These are phyloP conservation scores for Sycophaga agraensis DNA, from an alignment of 1,140 invertebrate genomes.

Conservation along the genomic window DNA sequence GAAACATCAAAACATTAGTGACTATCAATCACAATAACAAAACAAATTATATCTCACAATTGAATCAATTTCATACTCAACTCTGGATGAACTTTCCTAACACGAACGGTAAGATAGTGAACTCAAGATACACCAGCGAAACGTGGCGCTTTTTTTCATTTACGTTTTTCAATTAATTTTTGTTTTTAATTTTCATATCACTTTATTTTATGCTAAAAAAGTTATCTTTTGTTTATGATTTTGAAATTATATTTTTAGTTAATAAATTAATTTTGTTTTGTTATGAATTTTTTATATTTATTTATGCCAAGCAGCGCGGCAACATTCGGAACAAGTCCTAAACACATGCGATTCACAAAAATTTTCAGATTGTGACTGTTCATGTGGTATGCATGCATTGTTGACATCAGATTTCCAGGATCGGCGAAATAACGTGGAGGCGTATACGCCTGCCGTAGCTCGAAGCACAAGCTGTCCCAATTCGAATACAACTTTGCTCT, in stretches of 20 bases:
- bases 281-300: slow-evolving; percentile 15
- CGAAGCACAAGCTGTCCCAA: slow-evolving; percentile 59
- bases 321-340: slow-evolving; percentile 20
- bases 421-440: slow-evolving; percentile 49
- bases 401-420: slow-evolving; percentile 67
- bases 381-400: slow-evolving; percentile 58
- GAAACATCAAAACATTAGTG: neutral
- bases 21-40: slow-evolving; percentile 20
- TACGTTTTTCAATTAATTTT: slow-evolving; percentile 24
- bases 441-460: slow-evolving; percentile 49
- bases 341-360: slow-evolving; percentile 43
- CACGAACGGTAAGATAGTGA: slow-evolving; percentile 3
- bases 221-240: neutral
- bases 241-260: slow-evolving; percentile 7
- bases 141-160: slow-evolving; percentile 20
- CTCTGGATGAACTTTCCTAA: slow-evolving; percentile 10
- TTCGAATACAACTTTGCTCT: slow-evolving; percentile 63
- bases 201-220: slow-evolving; percentile 20
- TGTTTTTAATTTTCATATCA: slow-evolving; percentile 18
- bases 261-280: slow-evolving; percentile 32
- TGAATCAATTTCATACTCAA: slow-evolving; percentile 19
- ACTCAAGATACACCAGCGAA: slow-evolving; percentile 10
- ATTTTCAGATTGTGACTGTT: slow-evolving; percentile 55
- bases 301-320: neutral
- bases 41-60: slow-evolving; percentile 28